Evolutionary conservation across 2,888 invertebrate genomes (phyloP).

Genomic region (Liodrosophila aerea): DNA sequence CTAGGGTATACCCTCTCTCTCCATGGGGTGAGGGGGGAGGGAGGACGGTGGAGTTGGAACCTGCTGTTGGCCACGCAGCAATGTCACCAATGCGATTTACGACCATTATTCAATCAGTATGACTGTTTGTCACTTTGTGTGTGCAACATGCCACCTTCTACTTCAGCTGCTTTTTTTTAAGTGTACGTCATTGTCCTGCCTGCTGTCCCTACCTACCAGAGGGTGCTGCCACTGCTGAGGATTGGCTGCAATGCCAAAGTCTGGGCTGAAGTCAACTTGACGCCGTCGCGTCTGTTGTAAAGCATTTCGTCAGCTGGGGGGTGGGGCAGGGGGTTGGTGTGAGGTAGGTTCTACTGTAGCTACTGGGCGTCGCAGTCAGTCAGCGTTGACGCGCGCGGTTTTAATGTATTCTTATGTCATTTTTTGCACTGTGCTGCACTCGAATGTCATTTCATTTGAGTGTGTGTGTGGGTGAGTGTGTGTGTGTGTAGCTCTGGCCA

Average conservation of each 20-base stretch:
- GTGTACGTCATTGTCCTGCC: too few relatives aligned
- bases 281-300: constrained; percentile 74
- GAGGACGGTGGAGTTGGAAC: too few relatives aligned
- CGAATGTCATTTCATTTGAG: constrained; percentile 66
- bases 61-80: constrained; percentile 42
- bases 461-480: constrained; percentile 6
- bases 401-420: constrained; percentile 78
- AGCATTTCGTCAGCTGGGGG: constrained; percentile 23
- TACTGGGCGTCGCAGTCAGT: constrained; percentile 60
- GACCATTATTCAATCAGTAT: constrained; percentile 78
- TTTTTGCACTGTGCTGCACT: constrained; percentile 70
- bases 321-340: neutral
- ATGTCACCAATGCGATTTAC: constrained; percentile 78
- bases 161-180: constrained; percentile 12
- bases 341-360: constrained; percentile 2
- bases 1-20: constrained; percentile 16
- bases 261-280: constrained; percentile 66
- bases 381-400: constrained; percentile 75
- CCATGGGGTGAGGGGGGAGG: neutral
- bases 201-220: neutral
- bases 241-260: constrained; percentile 32
- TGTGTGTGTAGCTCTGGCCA: constrained; percentile 27
- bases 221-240: too few relatives aligned
- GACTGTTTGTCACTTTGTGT: constrained; percentile 78
- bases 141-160: constrained; percentile 44